Evolutionary conservation across 2,113 vertebrate species (phyloP).

Genomic region (Columba livia): DNA sequence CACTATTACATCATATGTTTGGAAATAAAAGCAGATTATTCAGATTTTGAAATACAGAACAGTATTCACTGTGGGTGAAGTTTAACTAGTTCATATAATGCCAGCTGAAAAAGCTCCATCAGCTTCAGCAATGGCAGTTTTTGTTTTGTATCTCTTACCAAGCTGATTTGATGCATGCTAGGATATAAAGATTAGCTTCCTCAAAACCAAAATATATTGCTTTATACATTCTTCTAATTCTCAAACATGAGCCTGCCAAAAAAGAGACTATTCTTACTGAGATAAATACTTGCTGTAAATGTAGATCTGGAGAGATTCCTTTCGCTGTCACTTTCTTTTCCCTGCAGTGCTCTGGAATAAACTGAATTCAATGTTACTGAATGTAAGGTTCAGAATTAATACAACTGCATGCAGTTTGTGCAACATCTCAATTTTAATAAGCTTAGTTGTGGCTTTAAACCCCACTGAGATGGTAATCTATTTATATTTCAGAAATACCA

Average conservation of each 20-base stretch:
- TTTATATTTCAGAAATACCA: conserved; percentile 18
- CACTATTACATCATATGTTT: background rate
- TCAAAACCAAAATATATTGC: background rate
- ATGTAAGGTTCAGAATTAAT: background rate
- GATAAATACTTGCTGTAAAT: background rate
- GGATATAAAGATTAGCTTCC: background rate
- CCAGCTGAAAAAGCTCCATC: background rate
- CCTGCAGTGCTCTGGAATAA: background rate
- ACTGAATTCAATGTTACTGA: background rate
- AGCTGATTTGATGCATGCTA: background rate
- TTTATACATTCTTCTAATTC: background rate
- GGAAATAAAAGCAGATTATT: background rate
- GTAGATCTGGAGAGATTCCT: background rate
- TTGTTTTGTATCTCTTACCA: background rate
- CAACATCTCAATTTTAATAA: conserved; percentile 16
- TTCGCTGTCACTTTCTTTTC: background rate
- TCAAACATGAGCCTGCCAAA: background rate
- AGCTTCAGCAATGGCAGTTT: background rate
- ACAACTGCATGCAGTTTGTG: background rate
- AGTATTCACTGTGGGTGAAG: background rate
- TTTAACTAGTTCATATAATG: background rate
- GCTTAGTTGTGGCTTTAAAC: background rate
- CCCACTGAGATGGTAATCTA: background rate
- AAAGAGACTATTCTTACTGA: background rate
- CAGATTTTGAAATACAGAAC: background rate